These are phyloP conservation scores for Serinus canaria DNA, from an alignment of 2,113 vertebrate genomes.

Conservation along the genomic window DNA sequence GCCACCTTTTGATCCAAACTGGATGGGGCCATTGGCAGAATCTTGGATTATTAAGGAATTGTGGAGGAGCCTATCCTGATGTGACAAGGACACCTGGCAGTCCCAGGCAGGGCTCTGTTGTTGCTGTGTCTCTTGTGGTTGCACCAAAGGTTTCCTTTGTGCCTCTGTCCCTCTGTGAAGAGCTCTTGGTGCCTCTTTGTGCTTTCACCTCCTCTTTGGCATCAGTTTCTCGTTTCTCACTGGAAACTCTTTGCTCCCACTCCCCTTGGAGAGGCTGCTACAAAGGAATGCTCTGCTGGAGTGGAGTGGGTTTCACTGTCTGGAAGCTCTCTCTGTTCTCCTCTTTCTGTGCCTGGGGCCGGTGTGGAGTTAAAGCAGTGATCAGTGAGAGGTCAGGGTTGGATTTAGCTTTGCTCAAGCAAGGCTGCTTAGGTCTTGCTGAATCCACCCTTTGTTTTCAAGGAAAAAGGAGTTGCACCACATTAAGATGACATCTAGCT, in stretches of 20 bases:
- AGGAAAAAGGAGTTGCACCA: neutral
- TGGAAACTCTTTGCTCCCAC: neutral
- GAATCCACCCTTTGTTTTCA: neutral
- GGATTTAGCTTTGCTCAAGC: neutral
- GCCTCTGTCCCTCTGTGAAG: neutral
- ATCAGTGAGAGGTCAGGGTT: neutral
- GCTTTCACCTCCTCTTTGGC: neutral
- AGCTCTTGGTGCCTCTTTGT: neutral
- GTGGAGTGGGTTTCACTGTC: neutral
- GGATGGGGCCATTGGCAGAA: neutral
- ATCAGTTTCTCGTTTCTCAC: fast-evolving
- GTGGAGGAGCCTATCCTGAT: neutral
- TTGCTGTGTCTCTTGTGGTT: neutral
- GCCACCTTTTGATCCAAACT: neutral
- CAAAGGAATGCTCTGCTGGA: neutral
- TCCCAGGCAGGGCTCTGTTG: neutral
- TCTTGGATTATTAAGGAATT: neutral
- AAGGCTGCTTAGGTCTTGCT: neutral
- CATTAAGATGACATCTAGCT: neutral
- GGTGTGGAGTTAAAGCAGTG: neutral
- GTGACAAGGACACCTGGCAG: neutral
- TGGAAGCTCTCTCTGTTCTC: neutral
- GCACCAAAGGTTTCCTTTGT: neutral
- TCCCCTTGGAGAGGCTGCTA: neutral
- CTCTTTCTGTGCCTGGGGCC: neutral